A percentile compares a stretch with the other conserved stretches of the same genome.
Evolutionary conservation across 2,888 invertebrate genomes (phyloP).

Genomic region (Eucriotettix oculatus): DNA sequence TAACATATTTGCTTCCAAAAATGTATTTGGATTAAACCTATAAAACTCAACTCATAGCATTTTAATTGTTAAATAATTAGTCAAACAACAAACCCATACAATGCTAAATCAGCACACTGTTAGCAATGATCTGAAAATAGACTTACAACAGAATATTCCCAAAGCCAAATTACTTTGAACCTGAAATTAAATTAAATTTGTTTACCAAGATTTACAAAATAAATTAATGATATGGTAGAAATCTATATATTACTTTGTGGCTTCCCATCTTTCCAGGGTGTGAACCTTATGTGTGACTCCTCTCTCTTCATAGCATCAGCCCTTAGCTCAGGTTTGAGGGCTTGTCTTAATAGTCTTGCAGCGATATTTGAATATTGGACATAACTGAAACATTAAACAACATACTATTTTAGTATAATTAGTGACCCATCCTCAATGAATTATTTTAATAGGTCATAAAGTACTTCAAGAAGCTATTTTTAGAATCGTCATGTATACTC

Average conservation of each 20-base stretch:
- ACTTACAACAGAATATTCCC: not conserved
- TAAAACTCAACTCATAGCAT: no score
- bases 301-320: conserved; percentile 61
- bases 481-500: no score
- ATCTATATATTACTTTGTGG: conserved; percentile 43
- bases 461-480: no score
- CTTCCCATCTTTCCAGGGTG: conserved; percentile 81
- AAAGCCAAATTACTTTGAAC: conserved; percentile 1
- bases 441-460: no score
- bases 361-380: conserved; percentile 92
- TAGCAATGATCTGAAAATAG: no score
- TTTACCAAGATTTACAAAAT: not conserved
- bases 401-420: not conserved
- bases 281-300: conserved; percentile 59
- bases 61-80: no score
- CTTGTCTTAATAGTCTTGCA: conserved; percentile 61
- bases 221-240: conserved; percentile 18
- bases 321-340: conserved; percentile 59
- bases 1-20: no score
- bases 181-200: conserved; percentile 1
- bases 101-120: no score
- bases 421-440: no score
- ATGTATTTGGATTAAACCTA: no score
- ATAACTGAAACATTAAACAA: conserved; percentile 46
- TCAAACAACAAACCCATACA: no score